Evolutionary conservation across 1,140 invertebrate genomes (phyloP), one percentile per base, ranked within the genome.

Genomic region (Caenorhabditis remanei): DNA sequence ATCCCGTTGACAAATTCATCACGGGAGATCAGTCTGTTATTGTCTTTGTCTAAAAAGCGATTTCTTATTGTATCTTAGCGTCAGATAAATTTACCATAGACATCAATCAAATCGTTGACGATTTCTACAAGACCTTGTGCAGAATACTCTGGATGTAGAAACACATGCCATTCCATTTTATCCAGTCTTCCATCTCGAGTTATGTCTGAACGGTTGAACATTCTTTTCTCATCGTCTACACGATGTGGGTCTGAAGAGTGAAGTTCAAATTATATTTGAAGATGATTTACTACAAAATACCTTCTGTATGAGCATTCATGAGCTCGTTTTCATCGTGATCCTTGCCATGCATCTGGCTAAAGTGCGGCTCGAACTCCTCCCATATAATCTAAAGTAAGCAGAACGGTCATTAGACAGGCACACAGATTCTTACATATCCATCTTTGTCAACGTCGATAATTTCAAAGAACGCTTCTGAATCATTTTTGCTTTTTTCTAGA

Each of bases 111-210:
- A 43, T 71, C 65, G 19, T 71, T 46, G 40, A 71, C 41, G 19
- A 43, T 71, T 71, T 71, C 65, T 8, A 71, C 65, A 14, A 71
- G 40, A 32, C 65, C 65, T n/a, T 71, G 65, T 32, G 65, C 4
- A 16, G 65, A 71, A n/a, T 71, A 71, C 19, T 71, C 65, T n/a
- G 65, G 65, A 46, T 71, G 65, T 41, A 71, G 14, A 71, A 71
- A 46, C 4, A 71, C 19, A 11, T 71, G 65, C 65, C 65, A 71
- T 71, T 71, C 65, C 41, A 43, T 46, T 71, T 46, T 46, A 46
- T 71, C 65, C 19, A 71, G 4, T 71, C 41, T 46, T 16, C 65
- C 65, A n/a, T 71, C 65, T 43, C 13, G 11, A 19, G 40, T 71
- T 13, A 71, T 71, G 46, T 71, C 65, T 8, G 65, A 71, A 43